phyloP scores from a whole-genome alignment of 2,797 vertebrate species.

The Philypnodon macrostomus region DNA sequence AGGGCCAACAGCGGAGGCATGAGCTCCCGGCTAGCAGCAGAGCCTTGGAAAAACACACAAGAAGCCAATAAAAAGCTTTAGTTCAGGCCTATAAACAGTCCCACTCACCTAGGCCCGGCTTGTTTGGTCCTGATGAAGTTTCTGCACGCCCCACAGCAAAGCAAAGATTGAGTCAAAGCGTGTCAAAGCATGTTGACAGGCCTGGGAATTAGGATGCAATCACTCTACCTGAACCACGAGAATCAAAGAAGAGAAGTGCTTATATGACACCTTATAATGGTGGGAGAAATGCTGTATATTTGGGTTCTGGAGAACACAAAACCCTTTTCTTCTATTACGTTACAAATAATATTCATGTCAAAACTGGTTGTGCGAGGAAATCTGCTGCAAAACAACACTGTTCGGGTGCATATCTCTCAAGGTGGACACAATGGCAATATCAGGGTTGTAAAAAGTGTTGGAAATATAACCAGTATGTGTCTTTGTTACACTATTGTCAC shows the following conservation, averaged over 20 bases:
- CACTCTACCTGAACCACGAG: conserved; percentile 25
- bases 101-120: conserved; percentile 9
- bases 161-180: conserved; percentile 25
- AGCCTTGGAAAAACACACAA: conserved; percentile 11
- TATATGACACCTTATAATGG: conserved; percentile 14
- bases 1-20: not conserved
- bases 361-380: conserved; percentile 43
- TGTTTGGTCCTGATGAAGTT: conserved; percentile 28
- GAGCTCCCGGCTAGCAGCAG: not conserved
- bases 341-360: not conserved
- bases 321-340: conserved; percentile 4
- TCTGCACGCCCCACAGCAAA: conserved; percentile 41
- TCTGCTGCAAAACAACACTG: not conserved
- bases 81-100: not conserved
- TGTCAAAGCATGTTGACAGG: conserved; percentile 49
- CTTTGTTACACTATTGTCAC: no score
- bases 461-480: no score
- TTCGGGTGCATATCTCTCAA: not conserved
- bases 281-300: conserved; percentile 25
- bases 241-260: conserved; percentile 26
- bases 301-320: conserved; percentile 10
- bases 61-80: conserved; percentile 17
- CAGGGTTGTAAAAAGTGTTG: not conserved
- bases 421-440: not conserved
- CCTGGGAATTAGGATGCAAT: conserved; percentile 28